Base-by-base conservation (phyloP, 1,140 invertebrate species). In the Zelostemma sp. region DNA sequence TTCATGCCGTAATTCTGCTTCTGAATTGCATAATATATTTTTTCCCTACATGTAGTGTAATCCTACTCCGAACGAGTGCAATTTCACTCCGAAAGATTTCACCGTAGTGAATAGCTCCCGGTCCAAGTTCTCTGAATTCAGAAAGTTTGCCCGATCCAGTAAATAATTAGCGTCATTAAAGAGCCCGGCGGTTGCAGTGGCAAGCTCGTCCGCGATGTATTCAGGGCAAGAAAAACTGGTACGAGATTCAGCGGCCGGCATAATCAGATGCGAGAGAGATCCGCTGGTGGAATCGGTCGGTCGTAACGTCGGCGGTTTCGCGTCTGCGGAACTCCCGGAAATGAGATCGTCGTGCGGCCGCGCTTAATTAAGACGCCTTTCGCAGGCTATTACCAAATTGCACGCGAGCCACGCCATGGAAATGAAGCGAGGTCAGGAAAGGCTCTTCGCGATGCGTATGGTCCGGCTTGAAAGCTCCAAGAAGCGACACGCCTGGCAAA, bases 361-460 rank as follows among this genome's bases (percentile, higher is more conserved):
- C 15, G 40, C 15, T 41, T 41, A 41, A 41, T 41, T 41, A 41
- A 41, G 40, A 41, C 40, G 40, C 40, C 40, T 41, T 41, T 41
- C 15, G 40, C 40, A 41, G 40, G 40, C 40, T 41, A 41, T 15
- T 41, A 41, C 40, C n/a, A 15, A 41, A 41, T 41, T 41, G 40
- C 40, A 41, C 40, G 40, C 40, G n/a, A 41, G 40, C 40, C 40
- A 15, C 40, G 6, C n/a, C 15, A 15, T 8, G 40, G 40, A 41
- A 41, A 41, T 41, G 40, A 41, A 41, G 40, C 40, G 40, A 41
- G 40, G 40, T 41, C 40, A 15, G 14, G 14, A 15, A 15, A 41
- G 40, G 11, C 40, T 15, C 14, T 41, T 41, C 14, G 40, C 40
- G 14, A 15, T 41, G 6, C 40, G 40, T 15, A 38, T 31, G 28